A percentile compares a stretch with the other conserved stretches of the same genome.
phyloP scores from a whole-genome alignment of 2,797 vertebrate species.

The Galagoides demidoff region DNA sequence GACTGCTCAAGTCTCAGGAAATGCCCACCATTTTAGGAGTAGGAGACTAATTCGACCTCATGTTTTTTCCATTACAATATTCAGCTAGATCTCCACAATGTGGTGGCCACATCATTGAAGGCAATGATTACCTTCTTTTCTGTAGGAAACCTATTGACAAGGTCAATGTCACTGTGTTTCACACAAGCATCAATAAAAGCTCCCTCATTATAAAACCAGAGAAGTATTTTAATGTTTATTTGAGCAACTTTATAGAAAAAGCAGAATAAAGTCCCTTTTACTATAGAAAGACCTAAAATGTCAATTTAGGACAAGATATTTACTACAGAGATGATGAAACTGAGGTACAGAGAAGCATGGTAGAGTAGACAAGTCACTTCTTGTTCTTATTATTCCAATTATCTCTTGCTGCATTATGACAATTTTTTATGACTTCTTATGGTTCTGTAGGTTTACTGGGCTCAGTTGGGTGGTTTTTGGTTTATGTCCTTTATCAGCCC shows the following conservation, averaged over 20 bases:
- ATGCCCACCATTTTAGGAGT: neutral
- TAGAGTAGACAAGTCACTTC: neutral
- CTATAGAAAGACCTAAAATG: neutral
- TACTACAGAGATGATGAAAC: neutral
- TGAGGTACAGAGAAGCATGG: neutral
- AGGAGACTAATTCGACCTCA: neutral
- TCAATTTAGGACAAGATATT: neutral
- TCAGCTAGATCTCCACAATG: neutral
- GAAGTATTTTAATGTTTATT: constrained; percentile 27
- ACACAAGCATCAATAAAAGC: constrained; percentile 14
- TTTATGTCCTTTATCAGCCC: neutral
- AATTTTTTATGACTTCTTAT: neutral
- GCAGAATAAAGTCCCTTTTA: neutral
- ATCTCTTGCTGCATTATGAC: neutral
- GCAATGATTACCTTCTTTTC: neutral
- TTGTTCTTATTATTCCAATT: neutral
- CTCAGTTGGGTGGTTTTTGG: neutral
- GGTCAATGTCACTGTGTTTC: neutral
- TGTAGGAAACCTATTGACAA: neutral
- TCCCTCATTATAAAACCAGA: neutral
- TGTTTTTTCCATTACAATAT: neutral
- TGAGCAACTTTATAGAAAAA: constrained; percentile 8
- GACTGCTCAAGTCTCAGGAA: neutral
- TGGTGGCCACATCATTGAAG: neutral
- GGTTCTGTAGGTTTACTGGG: neutral